Base-by-base conservation (phyloP, 1,140 invertebrate species). In the Heliconius hermathena region DNA sequence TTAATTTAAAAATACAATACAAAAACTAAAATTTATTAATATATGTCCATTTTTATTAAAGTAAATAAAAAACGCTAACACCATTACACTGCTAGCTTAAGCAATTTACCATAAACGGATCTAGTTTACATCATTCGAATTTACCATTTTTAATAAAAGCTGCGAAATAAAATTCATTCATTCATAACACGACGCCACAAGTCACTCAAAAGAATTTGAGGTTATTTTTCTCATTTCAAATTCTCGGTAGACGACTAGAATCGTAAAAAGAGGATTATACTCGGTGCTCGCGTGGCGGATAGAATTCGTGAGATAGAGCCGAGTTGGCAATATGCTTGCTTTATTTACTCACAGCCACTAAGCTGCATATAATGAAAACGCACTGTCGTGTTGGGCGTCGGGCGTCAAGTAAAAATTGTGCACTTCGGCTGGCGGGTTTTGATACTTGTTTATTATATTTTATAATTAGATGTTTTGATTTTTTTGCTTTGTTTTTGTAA, bases 331-430 rank as follows among this genome's bases (percentile, higher is more conserved):
- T 93, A 94, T 91, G 88, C 87, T 66, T 66, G 60, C 60, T 92
- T 94, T 94, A 93, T 93, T 94, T 94, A 89, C 89, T 89, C 83
- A 85, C 87, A 87, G 84, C 89, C 87, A 84, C 88, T 94, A 93
- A 93, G 93, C 93, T 94, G 93, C 93, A 93, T 92, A 92, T 94
- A 94, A 94, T 94, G 92, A 94, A 93, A 93, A 94, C 92, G 90
- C 91, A 89, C 85, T 92, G 92, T 91, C 91, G 88, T 93, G 88
- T 92, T 88, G 88, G 89, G 87, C 87, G 91, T 89, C 91, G 92
- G 89, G 90, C 89, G 88, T 86, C 86, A 88, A 90, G 91, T 86
- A 88, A 85, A 89, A 89, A 88, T 74, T 77, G 78, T 83, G 85
- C 87, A 76, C 78, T 71, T 77, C 77, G 74, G 77, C 79, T 20